Base-by-base conservation (phyloP, 2,888 invertebrate species). In the Pogonocherus hispidulus region DNA sequence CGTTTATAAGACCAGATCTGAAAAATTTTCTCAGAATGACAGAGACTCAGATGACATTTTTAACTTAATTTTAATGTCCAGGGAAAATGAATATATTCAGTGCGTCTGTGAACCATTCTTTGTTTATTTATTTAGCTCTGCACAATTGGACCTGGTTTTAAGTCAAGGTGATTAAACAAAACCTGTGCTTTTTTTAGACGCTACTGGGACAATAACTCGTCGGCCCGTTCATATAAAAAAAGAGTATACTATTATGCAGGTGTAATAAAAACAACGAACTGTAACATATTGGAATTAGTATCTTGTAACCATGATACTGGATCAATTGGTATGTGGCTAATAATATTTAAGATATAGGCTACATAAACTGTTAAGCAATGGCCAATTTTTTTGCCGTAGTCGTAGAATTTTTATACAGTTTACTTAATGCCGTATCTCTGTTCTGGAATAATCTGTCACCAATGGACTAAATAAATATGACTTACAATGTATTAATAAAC, bases 221-320 rank as follows among this genome's bases (percentile, higher is more conserved):
- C 3, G 5, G 4, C 18, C 46, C 2, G 16, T 3, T 18, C 14
- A 46, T 14, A 16, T 16, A 16, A 60, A 3, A 60, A 47, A 37
- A 46, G n/a, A 27, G 16, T 47, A 14, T 60, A 47, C n/a, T 60
- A 60, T 47, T 60, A 47, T 60, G 35, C 60, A 4, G 60, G 47
- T 23, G 49, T 60, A 3, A 14, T 60, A 18, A 20, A 18, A 22
- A 59, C 46, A 1, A 20, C n/a, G 20, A 59, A 44, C 4, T 37
- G 37, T 18, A n/a, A 44, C 4, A 19, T 52, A 8, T 37, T 37
- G 4, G 37, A 37, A 37, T 3, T 37, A 11, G n/a, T 37, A 3
- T 37, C 37, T 3, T 14, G 46, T 20, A 6, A 8, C 8, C 46
- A 60, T 32, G 47, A 47, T 9, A 16, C 32, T 27, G 47, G 60